Evolutionary conservation across 2,888 invertebrate genomes (phyloP), one percentile per base, ranked within the genome.

Genomic region (Lymantria monacha): DNA sequence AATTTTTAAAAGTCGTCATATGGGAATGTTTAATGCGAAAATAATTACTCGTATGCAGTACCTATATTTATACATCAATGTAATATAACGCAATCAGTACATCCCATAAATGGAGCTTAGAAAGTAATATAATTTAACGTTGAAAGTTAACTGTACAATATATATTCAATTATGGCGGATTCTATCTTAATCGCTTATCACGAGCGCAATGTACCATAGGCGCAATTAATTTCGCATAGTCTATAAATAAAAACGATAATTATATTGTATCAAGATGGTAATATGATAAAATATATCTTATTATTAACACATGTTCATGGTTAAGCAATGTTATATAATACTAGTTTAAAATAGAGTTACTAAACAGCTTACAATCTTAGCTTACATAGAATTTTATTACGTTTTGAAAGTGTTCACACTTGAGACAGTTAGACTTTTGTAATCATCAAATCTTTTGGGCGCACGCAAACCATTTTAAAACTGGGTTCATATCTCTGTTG

Each of bases 261-360:
- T 33, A 33, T 33, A 33, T 10, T 33, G 33, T 33, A 33, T 10
- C 9, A 10, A 57, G 49, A 49, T 38, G 30, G 30, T 48, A 51
- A 15, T 30, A 9, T 46, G 42, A 48, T 55, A 52, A 53, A 57
- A 47, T 31, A 22, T 22, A 33, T 33, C 33, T 33, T 33, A 33
- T 30, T 30, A 30, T 33, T 33, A 10, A 33, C 33, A 33, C 33
- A 33, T 33, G 33, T 33, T 33, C 33, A 10, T 10, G 9, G 10
- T 33, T 33, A 33, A 33, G 33, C 33, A 33, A 33, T 33, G 33
- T 33, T 33, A 33, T 33, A 33, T 33, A 33, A 33, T 33, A 10
- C 9, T 33, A 10, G 33, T 33, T 10, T 10, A 33, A 5, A 10
- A 8, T 33, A 10, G 9, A 33, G 33, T 10, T 33, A 33, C 33